A percentile compares a stretch with the other conserved stretches of the same genome.
Conservation (phyloP, 2,113 vertebrate genomes). For the Pollachius pollachius region DNA sequence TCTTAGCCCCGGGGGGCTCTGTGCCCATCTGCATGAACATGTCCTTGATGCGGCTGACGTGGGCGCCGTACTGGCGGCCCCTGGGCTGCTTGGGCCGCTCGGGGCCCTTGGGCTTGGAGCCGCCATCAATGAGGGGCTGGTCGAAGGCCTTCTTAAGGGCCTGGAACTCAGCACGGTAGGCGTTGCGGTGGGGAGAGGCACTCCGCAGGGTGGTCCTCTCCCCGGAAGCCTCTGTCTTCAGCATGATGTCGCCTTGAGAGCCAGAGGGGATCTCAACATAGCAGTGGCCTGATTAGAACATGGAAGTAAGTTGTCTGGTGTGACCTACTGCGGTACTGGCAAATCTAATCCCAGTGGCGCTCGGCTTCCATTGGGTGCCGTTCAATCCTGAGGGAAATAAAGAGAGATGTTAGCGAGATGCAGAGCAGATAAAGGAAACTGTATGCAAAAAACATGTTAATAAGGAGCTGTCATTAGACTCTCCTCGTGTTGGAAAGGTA, state of each 20-base stretch:
- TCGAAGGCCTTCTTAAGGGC: conserved; percentile 96
- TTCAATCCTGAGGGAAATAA: conserved; percentile 47
- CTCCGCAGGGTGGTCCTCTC: conserved; percentile 93
- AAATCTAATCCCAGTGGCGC: conserved; percentile 29
- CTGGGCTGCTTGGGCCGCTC: conserved; percentile 84
- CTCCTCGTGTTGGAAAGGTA: too few species aligned
- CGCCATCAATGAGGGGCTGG: conserved; percentile 87
- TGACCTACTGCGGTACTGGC: conserved; percentile 31
- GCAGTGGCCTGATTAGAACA: conserved; percentile 58
- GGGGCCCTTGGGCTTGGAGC: conserved; percentile 79
- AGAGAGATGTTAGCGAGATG: conserved; percentile 23
- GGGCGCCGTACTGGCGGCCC: conserved; percentile 92
- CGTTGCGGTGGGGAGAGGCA: conserved; percentile 96
- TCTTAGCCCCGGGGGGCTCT: conserved; percentile 73
- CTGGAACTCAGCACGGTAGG: conserved; percentile 97
- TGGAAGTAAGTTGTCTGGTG: conserved; percentile 27
- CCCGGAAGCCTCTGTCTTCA: conserved; percentile 94
- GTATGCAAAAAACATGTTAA: not conserved
- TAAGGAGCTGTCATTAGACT: too few species aligned
- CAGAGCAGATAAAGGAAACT: not conserved
- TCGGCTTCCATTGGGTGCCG: conserved; percentile 29
- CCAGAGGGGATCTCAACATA: conserved; percentile 75
- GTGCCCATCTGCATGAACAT: conserved; percentile 98
- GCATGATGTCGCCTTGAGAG: conserved; percentile 85
- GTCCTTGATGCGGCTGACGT: conserved; percentile 98